Evolutionary conservation across 2,797 vertebrate species (phyloP).

Genomic region (Sphaeramia orbicularis): DNA sequence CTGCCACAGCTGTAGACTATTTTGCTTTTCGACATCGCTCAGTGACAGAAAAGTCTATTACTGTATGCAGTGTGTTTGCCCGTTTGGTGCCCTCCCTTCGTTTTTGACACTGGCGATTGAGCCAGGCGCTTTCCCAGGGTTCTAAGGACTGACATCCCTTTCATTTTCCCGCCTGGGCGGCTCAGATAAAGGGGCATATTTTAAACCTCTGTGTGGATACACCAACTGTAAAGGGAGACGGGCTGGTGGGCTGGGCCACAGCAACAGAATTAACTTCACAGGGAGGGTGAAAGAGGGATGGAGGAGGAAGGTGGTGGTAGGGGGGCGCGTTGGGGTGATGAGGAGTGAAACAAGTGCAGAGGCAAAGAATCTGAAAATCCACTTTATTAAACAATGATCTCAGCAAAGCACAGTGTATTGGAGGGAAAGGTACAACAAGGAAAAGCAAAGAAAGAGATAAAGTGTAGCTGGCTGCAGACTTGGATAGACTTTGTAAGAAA

Average conservation of each 20-base stretch:
- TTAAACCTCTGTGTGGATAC: conserved; percentile 82
- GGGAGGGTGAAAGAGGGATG: conserved; percentile 10
- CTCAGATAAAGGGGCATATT: conserved; percentile 87
- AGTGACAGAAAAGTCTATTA: conserved; percentile 63
- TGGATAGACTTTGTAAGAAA: conserved; percentile 26
- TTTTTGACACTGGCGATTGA: conserved; percentile 74
- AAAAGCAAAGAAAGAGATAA: neutral
- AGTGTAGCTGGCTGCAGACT: conserved; percentile 33
- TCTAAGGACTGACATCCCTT: conserved; percentile 84
- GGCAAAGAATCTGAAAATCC: conserved; percentile 42
- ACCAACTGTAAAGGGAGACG: conserved; percentile 70
- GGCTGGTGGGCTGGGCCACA: conserved; percentile 61
- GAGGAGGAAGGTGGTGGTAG: neutral
- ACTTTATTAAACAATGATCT: conserved; percentile 49
- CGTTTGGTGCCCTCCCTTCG: conserved; percentile 73
- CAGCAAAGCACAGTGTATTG: neutral
- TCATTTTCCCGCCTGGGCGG: conserved; percentile 84
- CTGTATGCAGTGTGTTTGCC: conserved; percentile 67
- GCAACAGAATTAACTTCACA: conserved; percentile 66
- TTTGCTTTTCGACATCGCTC: conserved; percentile 66
- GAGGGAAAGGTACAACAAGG: neutral
- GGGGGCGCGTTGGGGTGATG: conserved; percentile 6
- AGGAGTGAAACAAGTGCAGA: conserved; percentile 50
- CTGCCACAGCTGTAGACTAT: conserved; percentile 80
- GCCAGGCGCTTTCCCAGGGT: conserved; percentile 82